phyloP scores from a whole-genome alignment of 2,888 invertebrate species.

The Andrena camellia region DNA sequence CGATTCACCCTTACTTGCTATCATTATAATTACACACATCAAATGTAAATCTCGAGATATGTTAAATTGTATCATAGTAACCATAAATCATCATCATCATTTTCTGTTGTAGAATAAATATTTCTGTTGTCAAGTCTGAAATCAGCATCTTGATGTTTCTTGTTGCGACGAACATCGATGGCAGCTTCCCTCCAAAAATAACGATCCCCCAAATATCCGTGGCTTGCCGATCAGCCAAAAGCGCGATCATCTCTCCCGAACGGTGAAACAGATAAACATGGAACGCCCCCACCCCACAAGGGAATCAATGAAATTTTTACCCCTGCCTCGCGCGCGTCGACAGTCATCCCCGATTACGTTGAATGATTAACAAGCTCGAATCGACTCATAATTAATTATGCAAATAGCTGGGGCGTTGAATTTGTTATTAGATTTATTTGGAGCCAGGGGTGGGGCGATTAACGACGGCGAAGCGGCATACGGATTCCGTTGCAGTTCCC shows the following conservation, averaged over 20 bases:
- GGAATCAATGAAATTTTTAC: conserved; percentile 50
- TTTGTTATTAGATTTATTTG: conserved; percentile 56
- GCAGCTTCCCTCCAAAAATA: background rate
- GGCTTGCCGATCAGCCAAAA: background rate
- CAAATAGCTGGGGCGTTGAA: conserved; percentile 41
- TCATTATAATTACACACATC: too few relatives aligned
- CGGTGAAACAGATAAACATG: background rate
- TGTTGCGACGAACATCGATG: background rate
- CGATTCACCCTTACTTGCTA: too few relatives aligned
- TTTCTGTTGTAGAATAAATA: too few relatives aligned
- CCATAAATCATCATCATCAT: too few relatives aligned
- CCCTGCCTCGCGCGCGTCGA: conserved; percentile 6
- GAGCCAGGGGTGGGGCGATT: conserved; percentile 2
- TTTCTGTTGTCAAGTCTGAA: too few relatives aligned
- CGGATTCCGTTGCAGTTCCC: background rate
- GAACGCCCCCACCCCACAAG: conserved; percentile 1
- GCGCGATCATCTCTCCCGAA: background rate
- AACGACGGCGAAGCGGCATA: conserved; percentile 16
- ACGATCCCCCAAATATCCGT: background rate
- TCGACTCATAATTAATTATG: conserved; percentile 56
- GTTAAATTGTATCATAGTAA: too few relatives aligned
- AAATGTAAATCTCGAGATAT: too few relatives aligned
- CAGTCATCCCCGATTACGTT: conserved; percentile 34
- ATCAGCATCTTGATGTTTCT: too few relatives aligned
- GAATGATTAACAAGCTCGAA: conserved; percentile 52